phyloP scores from a whole-genome alignment of 2,797 vertebrate species.

The Scleropages formosus region DNA sequence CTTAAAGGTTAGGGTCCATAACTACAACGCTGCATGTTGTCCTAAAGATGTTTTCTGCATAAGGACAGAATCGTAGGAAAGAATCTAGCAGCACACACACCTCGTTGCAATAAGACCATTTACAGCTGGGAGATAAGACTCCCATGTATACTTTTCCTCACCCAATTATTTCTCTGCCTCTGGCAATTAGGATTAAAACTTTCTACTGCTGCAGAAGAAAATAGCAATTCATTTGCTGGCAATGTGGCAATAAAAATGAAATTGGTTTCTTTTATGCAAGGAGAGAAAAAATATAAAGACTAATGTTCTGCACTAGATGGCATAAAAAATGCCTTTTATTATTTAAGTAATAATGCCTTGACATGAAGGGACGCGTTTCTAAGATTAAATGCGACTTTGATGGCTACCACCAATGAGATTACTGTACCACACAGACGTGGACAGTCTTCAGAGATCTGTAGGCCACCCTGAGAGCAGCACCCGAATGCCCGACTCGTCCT shows the following conservation, averaged over 20 bases:
- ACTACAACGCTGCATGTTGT: neutral
- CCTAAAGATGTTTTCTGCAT: neutral
- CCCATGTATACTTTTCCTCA: conserved; percentile 38
- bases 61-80: neutral
- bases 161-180: conserved; percentile 60
- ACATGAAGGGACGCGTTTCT: conserved; percentile 34
- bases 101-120: neutral
- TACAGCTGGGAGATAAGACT: neutral
- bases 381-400: conserved; percentile 40
- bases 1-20: no score
- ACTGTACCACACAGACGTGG: conserved; percentile 11
- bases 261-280: conserved; percentile 58
- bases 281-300: conserved; percentile 49
- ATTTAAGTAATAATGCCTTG: conserved; percentile 44
- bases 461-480: neutral
- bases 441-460: neutral
- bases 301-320: conserved; percentile 41
- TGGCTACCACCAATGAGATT: conserved; percentile 32
- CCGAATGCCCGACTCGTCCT: neutral
- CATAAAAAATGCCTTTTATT: conserved; percentile 47
- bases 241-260: conserved; percentile 61
- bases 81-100: neutral
- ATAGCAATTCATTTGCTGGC: conserved; percentile 57
- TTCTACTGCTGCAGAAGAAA: conserved; percentile 43
- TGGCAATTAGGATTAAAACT: conserved; percentile 66